Evolutionary conservation across 2,888 invertebrate species (phyloP).

Genomic region (Pristionchus arcanus): DNA sequence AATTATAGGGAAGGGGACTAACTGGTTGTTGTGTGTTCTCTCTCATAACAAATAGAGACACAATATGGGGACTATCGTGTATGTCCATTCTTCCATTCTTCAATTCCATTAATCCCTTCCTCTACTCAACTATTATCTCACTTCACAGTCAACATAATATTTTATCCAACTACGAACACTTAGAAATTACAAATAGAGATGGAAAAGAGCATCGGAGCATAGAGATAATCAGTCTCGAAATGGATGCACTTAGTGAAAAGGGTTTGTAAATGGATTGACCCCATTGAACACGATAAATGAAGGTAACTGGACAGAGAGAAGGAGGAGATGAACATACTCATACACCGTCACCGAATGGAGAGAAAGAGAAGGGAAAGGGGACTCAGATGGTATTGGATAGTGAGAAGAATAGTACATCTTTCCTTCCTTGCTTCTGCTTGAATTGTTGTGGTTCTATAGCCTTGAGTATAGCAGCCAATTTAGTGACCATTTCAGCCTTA

Average conservation of each 20-base stretch:
- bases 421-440: conserved; percentile 73
- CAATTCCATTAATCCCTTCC: conserved; percentile 2
- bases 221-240: not conserved
- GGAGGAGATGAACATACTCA: not conserved
- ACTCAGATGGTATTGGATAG: conserved; percentile 58
- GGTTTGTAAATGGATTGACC: conserved; percentile 26
- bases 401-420: conserved; percentile 76
- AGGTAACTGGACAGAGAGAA: not conserved
- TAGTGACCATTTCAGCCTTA: conserved; percentile 73
- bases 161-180: not conserved
- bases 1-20: conserved; percentile 21
- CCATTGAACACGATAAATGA: conserved; percentile 6
- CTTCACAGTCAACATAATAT: conserved; percentile 2
- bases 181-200: conserved; percentile 6
- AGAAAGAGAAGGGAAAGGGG: not conserved
- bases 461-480: conserved; percentile 74
- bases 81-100: not conserved
- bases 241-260: not conserved
- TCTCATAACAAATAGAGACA: conserved; percentile 41
- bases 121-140: not conserved
- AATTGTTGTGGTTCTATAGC: conserved; percentile 76
- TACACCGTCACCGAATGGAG: not conserved
- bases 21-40: conserved; percentile 44
- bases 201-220: not conserved
- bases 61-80: not conserved